Evolutionary conservation across 1,140 invertebrate species (phyloP).

Genomic region (Hyles euphorbiae): DNA sequence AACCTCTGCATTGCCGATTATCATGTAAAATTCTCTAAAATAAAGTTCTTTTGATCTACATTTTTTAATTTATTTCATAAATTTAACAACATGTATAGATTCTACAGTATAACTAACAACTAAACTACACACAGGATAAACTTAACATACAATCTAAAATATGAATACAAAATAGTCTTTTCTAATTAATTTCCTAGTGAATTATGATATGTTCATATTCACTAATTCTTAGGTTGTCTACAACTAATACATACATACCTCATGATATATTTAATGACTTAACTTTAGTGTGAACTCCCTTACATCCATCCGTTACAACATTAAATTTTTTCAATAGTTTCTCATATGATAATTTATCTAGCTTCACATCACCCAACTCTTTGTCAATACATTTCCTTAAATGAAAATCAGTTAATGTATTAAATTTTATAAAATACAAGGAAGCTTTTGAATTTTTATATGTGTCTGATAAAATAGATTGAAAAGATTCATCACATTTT

Average conservation of each 20-base stretch:
- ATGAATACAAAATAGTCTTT: no score
- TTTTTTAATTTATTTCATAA: conserved; percentile 25
- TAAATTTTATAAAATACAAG: conserved; percentile 51
- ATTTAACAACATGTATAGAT: conserved; percentile 6
- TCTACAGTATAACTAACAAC: background rate
- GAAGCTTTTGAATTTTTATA: conserved; percentile 33
- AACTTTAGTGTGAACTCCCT: conserved; percentile 61
- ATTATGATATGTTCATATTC: no score
- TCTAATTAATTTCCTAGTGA: no score
- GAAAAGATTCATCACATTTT: conserved; percentile 39
- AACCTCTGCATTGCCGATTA: conserved; percentile 74
- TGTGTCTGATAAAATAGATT: conserved; percentile 26
- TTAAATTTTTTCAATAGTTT: conserved; percentile 53
- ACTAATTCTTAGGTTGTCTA: no score
- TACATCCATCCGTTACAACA: conserved; percentile 61
- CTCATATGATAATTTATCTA: conserved; percentile 31
- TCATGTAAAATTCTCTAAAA: conserved; percentile 74
- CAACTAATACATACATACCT: conserved; percentile 1
- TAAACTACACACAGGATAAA: background rate
- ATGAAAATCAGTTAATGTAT: conserved; percentile 36
- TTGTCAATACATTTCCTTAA: conserved; percentile 52
- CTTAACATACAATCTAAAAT: no score
- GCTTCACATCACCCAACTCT: conserved; percentile 33
- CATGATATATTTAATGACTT: conserved; percentile 23
- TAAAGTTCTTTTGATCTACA: conserved; percentile 73